phyloP scores from a whole-genome alignment of 2,797 vertebrate genomes.

The Lagocephalus sceleratus region DNA sequence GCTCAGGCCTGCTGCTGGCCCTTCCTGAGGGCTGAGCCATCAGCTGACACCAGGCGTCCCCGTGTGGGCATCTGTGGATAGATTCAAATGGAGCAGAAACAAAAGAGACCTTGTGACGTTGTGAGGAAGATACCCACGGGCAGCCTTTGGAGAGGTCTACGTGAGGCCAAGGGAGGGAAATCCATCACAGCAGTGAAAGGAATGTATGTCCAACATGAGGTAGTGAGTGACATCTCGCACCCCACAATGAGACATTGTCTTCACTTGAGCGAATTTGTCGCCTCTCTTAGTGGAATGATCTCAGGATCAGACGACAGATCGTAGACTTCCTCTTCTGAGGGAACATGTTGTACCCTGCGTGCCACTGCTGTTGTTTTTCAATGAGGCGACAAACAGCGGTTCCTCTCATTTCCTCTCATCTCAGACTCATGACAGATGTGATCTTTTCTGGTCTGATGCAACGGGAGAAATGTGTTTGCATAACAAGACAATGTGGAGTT shows the following conservation, averaged over 20 bases:
- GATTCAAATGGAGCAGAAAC: conserved; percentile 65
- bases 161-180: conserved; percentile 64
- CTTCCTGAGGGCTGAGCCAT: conserved; percentile 54
- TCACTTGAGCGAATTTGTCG: conserved; percentile 30
- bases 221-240: conserved; percentile 55
- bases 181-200: conserved; percentile 62
- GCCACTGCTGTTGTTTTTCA: conserved; percentile 44
- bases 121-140: conserved; percentile 56
- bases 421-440: background rate
- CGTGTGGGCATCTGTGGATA: conserved; percentile 47
- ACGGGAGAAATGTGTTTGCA: background rate
- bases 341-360: conserved; percentile 62
- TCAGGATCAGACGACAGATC: conserved; percentile 16
- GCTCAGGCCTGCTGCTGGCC: no score
- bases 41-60: conserved; percentile 63
- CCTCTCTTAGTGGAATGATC: conserved; percentile 26
- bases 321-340: conserved; percentile 69
- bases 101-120: conserved; percentile 71
- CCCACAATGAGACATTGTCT: conserved; percentile 38
- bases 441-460: conserved; percentile 10
- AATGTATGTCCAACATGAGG: conserved; percentile 59
- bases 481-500: background rate
- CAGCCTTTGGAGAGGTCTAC: conserved; percentile 55
- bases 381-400: conserved; percentile 2
- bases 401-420: conserved; percentile 9